Percentiles rank a stretch among this genome's conserved stretches.
These are phyloP conservation scores for Entomobrya multifasciata DNA, from an alignment of 2,888 invertebrate species.

Conservation along the genomic window DNA sequence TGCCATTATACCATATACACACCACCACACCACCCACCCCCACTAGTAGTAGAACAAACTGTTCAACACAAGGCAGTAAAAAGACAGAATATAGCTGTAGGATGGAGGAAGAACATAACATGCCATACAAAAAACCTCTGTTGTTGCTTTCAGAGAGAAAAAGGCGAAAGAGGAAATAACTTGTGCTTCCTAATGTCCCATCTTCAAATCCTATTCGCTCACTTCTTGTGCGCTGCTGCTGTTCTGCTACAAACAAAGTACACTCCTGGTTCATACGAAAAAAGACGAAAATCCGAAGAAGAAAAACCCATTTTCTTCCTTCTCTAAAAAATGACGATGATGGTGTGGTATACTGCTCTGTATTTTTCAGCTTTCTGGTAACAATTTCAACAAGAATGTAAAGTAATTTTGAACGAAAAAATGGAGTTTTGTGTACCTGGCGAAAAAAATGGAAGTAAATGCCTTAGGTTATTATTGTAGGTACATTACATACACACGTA, in stretches of 20 bases:
- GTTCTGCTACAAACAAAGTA: no score
- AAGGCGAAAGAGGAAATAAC: constrained; percentile 26
- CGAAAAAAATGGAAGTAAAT: not conserved
- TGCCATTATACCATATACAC: not conserved
- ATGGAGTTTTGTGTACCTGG: constrained; percentile 13
- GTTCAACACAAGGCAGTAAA: not conserved
- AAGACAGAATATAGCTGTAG: not conserved
- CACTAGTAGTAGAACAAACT: not conserved
- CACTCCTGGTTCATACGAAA: not conserved
- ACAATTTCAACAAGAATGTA: not conserved
- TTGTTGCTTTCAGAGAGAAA: constrained; percentile 1
- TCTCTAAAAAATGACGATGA: not conserved
- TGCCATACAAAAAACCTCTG: not conserved
- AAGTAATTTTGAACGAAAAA: not conserved
- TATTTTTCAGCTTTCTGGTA: not conserved
- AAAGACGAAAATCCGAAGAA: constrained; percentile 16
- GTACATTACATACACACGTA: no score
- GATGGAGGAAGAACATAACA: not conserved
- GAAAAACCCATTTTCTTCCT: constrained; percentile 29
- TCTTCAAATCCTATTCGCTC: constrained; percentile 46
- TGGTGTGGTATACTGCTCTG: not conserved
- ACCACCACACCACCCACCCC: not conserved
- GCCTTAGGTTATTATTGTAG: no score
- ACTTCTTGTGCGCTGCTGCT: not conserved
- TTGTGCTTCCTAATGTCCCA: constrained; percentile 56